Evolutionary conservation across 2,888 invertebrate species (phyloP).

Genomic region (Nomada lathburiana): DNA sequence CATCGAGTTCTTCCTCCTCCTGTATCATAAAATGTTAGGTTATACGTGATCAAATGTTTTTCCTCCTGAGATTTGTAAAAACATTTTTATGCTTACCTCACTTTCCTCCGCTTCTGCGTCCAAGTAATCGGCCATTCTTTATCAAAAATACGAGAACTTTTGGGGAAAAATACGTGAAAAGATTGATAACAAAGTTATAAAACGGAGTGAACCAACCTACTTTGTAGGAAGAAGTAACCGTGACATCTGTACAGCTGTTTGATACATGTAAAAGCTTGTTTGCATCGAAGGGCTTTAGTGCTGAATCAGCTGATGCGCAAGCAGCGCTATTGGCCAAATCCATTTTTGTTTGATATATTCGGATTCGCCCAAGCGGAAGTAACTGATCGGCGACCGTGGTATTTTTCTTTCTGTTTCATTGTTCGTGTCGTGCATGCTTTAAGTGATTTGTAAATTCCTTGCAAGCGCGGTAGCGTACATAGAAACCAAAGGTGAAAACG

Average conservation of each 20-base stretch:
- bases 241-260: conserved; percentile 51
- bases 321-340: conserved; percentile 12
- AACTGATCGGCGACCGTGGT: conserved; percentile 20
- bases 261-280: conserved; percentile 18
- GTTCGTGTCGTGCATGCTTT: conserved; percentile 14
- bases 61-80: neutral
- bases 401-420: conserved; percentile 26
- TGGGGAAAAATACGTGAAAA: neutral
- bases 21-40: conserved; percentile 72
- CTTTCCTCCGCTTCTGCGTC: conserved; percentile 68
- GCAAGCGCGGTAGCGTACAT: conserved; percentile 34
- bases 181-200: neutral
- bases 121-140: conserved; percentile 59
- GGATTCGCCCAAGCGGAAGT: conserved; percentile 8
- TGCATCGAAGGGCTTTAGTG: neutral
- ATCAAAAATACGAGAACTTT: neutral
- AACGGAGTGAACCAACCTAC: neutral
- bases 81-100: conserved; percentile 39
- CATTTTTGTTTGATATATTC: neutral
- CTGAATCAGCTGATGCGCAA: conserved; percentile 42
- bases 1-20: conserved; percentile 91
- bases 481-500: conserved; percentile 23
- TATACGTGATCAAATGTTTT: neutral
- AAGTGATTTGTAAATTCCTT: conserved; percentile 37
- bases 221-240: neutral